phyloP scores from a whole-genome alignment of 2,113 vertebrate species.

The Oreochromis aureus region DNA sequence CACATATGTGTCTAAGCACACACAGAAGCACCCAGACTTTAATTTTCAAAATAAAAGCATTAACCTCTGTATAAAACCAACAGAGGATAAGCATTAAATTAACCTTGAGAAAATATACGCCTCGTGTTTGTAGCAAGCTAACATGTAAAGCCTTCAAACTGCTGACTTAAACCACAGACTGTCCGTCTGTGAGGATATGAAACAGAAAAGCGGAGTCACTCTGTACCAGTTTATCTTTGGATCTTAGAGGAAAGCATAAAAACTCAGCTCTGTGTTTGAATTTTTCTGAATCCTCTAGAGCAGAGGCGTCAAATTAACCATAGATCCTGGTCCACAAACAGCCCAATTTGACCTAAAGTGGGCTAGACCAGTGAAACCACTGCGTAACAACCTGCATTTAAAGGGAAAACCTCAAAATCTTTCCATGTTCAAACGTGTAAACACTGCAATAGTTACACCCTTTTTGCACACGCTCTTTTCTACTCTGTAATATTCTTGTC shows the following conservation, averaged over 20 bases:
- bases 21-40: background rate
- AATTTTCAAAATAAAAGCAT: background rate
- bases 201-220: background rate
- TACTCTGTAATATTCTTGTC: background rate
- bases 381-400: background rate
- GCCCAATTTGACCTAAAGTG: background rate
- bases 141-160: background rate
- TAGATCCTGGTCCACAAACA: background rate
- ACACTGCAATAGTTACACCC: background rate
- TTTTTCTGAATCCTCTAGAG: background rate
- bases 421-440: background rate
- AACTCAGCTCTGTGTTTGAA: background rate
- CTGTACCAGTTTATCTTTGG: background rate
- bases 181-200: background rate
- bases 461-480: background rate
- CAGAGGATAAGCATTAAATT: background rate
- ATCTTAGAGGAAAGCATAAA: background rate
- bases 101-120: background rate
- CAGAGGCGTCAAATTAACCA: background rate
- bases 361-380: background rate
- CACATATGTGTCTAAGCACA: background rate
- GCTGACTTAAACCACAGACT: background rate
- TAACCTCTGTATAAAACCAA: background rate
- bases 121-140: background rate
- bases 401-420: background rate